These are phyloP conservation scores for Takifugu ocellatus DNA, from an alignment of 2,797 vertebrate genomes.

Conservation along the genomic window DNA sequence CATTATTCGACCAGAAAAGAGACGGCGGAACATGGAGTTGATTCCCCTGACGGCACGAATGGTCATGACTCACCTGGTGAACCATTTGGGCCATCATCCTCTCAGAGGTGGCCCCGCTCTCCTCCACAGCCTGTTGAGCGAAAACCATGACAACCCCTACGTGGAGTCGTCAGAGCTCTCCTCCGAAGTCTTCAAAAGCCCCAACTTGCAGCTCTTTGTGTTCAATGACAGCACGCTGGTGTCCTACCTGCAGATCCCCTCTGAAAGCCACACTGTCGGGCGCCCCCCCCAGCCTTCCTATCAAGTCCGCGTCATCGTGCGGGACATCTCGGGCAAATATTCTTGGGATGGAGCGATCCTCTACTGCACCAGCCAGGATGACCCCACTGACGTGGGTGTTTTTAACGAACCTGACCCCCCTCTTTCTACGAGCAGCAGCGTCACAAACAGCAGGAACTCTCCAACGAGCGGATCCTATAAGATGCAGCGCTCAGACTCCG, in stretches of 20 bases:
- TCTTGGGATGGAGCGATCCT: conserved; percentile 91
- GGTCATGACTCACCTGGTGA: conserved; percentile 97
- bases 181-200: conserved; percentile 93
- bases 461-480: conserved; percentile 39
- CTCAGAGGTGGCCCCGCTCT: conserved; percentile 89
- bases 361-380: conserved; percentile 75
- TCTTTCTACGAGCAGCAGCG: conserved; percentile 15
- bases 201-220: conserved; percentile 94
- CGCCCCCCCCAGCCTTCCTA: conserved; percentile 67
- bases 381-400: conserved; percentile 30
- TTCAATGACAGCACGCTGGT: conserved; percentile 96
- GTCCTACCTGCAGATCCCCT: conserved; percentile 91
- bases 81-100: conserved; percentile 93
- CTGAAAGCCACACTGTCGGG: conserved; percentile 60
- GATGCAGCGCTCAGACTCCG: conserved; percentile 28
- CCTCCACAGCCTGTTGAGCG: conserved; percentile 92
- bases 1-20: conserved; percentile 77
- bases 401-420: conserved; percentile 37
- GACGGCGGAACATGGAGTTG: conserved; percentile 87
- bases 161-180: conserved; percentile 91
- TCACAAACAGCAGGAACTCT: conserved; percentile 40
- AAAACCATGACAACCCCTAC: conserved; percentile 91
- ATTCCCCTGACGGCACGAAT: conserved; percentile 93
- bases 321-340: conserved; percentile 98
- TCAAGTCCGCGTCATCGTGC: conserved; percentile 89